phyloP scores from a whole-genome alignment of 2,888 invertebrate genomes.

The Fabriciana adippe region DNA sequence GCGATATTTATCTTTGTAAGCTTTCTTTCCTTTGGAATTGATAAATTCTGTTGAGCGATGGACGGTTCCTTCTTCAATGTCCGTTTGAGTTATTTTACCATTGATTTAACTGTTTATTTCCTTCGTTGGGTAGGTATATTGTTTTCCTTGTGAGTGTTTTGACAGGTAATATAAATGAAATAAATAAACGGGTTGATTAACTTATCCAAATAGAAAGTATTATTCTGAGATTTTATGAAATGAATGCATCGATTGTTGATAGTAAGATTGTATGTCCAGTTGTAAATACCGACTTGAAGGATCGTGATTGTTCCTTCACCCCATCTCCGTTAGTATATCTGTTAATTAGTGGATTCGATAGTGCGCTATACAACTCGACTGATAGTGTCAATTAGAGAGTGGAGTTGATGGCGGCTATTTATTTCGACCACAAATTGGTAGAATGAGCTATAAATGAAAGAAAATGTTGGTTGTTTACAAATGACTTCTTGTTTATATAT shows the following conservation, averaged over 20 bases:
- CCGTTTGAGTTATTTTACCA: not conserved
- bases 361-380: conserved; percentile 57
- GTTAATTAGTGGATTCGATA: conserved; percentile 68
- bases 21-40: conserved; percentile 30
- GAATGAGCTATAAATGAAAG: conserved; percentile 55
- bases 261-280: conserved; percentile 20
- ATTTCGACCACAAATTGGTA: conserved; percentile 59
- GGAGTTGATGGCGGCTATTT: conserved; percentile 50
- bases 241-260: conserved; percentile 27
- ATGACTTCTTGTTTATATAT: not conserved
- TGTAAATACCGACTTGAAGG: conserved; percentile 43
- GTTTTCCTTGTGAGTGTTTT: not conserved
- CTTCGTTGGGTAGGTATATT: not conserved
- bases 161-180: conserved; percentile 10
- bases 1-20: conserved; percentile 22
- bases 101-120: not conserved
- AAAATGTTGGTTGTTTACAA: conserved; percentile 35
- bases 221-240: conserved; percentile 9
- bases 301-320: conserved; percentile 57
- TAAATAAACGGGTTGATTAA: conserved; percentile 20
- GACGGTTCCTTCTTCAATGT: not conserved
- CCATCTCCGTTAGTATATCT: conserved; percentile 54
- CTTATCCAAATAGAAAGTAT: conserved; percentile 24
- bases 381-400: conserved; percentile 71
- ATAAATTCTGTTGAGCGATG: conserved; percentile 15